Conservation (phyloP, 2,797 vertebrate genomes). For the Rhinatrema bivittatum region DNA sequence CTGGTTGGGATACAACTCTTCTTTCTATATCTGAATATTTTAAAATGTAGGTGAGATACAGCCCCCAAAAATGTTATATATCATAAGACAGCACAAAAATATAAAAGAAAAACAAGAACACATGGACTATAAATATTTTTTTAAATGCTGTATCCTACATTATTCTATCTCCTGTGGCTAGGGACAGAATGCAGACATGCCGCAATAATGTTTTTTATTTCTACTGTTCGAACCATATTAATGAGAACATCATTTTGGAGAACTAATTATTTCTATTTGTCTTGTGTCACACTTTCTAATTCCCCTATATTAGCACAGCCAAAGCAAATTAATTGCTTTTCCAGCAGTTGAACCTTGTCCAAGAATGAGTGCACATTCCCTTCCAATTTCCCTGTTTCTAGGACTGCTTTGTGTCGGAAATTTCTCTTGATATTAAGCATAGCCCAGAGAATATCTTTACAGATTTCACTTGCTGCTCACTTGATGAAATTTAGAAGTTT, state of each 20-base stretch:
- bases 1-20: too few relatives aligned
- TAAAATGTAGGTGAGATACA: neutral
- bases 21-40: too few relatives aligned
- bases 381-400: constrained; percentile 81
- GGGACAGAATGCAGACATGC: constrained; percentile 69
- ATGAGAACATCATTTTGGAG: constrained; percentile 99
- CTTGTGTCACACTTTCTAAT: constrained; percentile 99
- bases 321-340: constrained; percentile 99
- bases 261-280: constrained; percentile 99
- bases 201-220: constrained; percentile 77
- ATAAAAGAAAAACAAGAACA: constrained; percentile 25
- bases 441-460: constrained; percentile 72
- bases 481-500: constrained; percentile 88
- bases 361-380: constrained; percentile 90
- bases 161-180: constrained; percentile 51
- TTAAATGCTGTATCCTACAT: constrained; percentile 42
- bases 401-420: constrained; percentile 77
- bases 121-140: constrained; percentile 37
- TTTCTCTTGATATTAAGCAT: constrained; percentile 75
- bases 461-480: constrained; percentile 71
- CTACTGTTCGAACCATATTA: constrained; percentile 79
- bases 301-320: constrained; percentile 99
- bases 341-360: constrained; percentile 96
- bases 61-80: constrained; percentile 1
- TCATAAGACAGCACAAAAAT: constrained; percentile 16